Base-by-base conservation (phyloP, 1,140 invertebrate species). In the Drosophila mayri region DNA sequence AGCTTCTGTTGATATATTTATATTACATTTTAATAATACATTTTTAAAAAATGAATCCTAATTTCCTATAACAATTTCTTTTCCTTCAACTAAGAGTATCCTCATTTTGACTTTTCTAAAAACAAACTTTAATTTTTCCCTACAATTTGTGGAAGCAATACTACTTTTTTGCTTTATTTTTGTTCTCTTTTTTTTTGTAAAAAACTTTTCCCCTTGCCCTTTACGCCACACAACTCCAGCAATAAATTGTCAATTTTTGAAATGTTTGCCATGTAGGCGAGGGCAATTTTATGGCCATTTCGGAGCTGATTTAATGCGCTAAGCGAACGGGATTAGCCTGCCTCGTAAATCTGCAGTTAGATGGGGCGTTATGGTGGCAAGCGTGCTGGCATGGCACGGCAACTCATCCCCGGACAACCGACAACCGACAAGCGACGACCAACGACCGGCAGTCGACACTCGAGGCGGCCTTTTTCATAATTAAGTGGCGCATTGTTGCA, bases 201-300 rank as follows among this genome's bases (percentile, higher is more conserved):
- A 63, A 47, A 71, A 59, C 20, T 71, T 68, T 74, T 37, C 30
- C n/a, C 12, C 7, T 6, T 32, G 0, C 11, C n/a, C 22, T 18
- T 12, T 14, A 41, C n/a, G 22, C 38, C 52, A 67, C 28, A 9
- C 41, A 59, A 72, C 50, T 50, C n/a, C 30, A 62, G 83, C 50
- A 66, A 87, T 87, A 87, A 87, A 87, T 87, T 88, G 83, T 84
- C 76, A 77, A 87, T 88, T 87, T 76, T 83, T 83, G 70, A 82
- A 87, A 76, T 87, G 83, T 79, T 84, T 72, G 80, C 49, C 54
- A 66, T 85, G 77, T 72, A 62, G 50, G 59, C 58, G 47, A 66
- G 66, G 68, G 76, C 76, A 76, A 70, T 87, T 87, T 87, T 88
- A 88, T 88, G 76, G 84, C 84, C 66, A 83, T 87, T 87, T 88